phyloP scores from a whole-genome alignment of 64 coral and sea anemone species.

The Stichodactyla mertensii region DNA sequence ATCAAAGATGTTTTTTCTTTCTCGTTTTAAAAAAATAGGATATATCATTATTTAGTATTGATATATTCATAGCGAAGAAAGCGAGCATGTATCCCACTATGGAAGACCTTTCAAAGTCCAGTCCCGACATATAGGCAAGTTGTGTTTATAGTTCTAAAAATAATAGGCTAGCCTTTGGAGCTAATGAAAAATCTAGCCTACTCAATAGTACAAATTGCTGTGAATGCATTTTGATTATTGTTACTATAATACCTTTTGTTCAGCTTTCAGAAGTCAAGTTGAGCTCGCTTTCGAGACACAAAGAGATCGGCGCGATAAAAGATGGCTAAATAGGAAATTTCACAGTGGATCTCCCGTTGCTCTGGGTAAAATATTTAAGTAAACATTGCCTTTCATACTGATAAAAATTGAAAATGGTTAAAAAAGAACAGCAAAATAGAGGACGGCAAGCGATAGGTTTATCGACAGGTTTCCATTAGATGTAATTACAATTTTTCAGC shows the following conservation, averaged over 20 bases:
- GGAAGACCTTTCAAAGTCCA: not conserved
- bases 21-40: not conserved
- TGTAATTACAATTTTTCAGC: conserved; percentile 1
- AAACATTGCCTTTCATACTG: conserved; percentile 5
- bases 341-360: conserved; percentile 34
- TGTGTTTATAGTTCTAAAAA: conserved; percentile 25
- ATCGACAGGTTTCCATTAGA: not conserved
- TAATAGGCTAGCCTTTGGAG: conserved; percentile 48
- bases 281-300: conserved; percentile 50
- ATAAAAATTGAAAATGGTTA: conserved; percentile 12
- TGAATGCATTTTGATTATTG: conserved; percentile 57
- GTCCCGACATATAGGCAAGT: not conserved
- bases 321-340: conserved; percentile 36
- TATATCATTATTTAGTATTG: not conserved
- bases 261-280: conserved; percentile 46
- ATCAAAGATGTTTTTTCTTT: not conserved
- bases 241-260: conserved; percentile 61
- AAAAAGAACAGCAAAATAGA: conserved; percentile 18
- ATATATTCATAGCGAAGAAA: not conserved
- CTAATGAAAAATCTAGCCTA: conserved; percentile 83
- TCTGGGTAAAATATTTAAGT: conserved; percentile 44
- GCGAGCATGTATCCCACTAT: not conserved
- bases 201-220: conserved; percentile 85
- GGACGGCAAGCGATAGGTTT: not conserved
- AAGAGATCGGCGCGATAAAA: conserved; percentile 58